phyloP scores from a whole-genome alignment of 2,113 vertebrate species.

The Mustelus asterias region DNA sequence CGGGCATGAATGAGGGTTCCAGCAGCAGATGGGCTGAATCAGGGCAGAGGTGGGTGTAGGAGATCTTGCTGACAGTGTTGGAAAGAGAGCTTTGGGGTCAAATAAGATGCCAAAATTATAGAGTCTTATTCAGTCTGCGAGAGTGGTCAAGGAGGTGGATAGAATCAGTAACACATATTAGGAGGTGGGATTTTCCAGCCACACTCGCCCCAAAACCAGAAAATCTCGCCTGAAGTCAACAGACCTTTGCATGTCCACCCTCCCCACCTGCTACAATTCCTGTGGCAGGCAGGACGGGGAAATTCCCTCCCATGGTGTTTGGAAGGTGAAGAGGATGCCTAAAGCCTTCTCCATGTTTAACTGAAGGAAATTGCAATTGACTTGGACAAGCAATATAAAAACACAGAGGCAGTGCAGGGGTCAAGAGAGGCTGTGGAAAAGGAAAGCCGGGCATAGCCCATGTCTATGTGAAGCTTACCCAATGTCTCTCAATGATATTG shows the following conservation, averaged over 20 bases:
- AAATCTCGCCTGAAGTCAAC: too few species aligned
- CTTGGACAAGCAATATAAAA: neutral
- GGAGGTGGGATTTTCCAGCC: too few species aligned
- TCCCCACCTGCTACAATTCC: too few species aligned
- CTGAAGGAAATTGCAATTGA: neutral
- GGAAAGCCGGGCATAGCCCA: neutral
- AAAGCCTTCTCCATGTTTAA: neutral
- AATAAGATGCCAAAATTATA: neutral
- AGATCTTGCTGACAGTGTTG: neutral
- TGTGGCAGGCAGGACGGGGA: too few species aligned
- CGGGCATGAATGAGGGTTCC: too few species aligned
- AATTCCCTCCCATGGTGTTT: neutral
- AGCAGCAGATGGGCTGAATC: too few species aligned
- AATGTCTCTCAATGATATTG: neutral
- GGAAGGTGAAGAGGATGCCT: neutral
- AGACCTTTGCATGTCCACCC: too few species aligned
- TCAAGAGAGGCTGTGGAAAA: too few species aligned
- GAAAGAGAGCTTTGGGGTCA: neutral
- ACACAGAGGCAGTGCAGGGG: neutral
- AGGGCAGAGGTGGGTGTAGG: neutral
- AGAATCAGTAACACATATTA: neutral
- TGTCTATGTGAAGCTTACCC: neutral
- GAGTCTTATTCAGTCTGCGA: neutral
- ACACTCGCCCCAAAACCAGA: too few species aligned
- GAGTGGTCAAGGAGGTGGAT: neutral